Conservation (phyloP, 2,113 vertebrate genomes). For the Candoia aspera region DNA sequence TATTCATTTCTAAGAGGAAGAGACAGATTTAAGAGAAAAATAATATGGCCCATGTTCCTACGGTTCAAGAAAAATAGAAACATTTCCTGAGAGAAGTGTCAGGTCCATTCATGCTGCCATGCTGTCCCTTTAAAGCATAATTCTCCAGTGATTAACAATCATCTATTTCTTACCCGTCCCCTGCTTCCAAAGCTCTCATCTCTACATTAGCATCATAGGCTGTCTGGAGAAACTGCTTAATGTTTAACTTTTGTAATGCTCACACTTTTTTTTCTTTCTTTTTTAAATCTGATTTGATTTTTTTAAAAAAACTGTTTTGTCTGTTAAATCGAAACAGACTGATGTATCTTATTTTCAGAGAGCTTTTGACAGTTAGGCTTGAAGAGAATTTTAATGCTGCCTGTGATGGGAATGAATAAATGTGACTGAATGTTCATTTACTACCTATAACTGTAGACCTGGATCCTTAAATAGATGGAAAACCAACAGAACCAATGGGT, state of each 20-base stretch:
- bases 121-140: neutral
- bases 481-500: neutral
- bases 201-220: neutral
- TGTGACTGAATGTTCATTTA: neutral
- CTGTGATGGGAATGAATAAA: neutral
- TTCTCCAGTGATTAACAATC: slow-evolving; percentile 9
- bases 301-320: neutral
- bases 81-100: slow-evolving; percentile 5
- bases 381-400: slow-evolving; percentile 2
- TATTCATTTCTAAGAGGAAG: slow-evolving; percentile 3
- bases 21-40: neutral
- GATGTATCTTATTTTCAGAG: neutral
- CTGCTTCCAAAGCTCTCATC: neutral
- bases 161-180: neutral
- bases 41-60: neutral
- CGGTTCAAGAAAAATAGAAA: slow-evolving; percentile 5
- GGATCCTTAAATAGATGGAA: neutral
- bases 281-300: slow-evolving; percentile 16
- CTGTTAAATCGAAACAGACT: slow-evolving; percentile 18
- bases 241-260: slow-evolving; percentile 25
- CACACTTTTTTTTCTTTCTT: neutral
- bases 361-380: slow-evolving; percentile 3
- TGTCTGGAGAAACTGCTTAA: slow-evolving; percentile 5
- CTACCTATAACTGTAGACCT: neutral
- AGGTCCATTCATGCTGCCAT: slow-evolving; percentile 15